Evolutionary conservation across 30 jellyfish, hydroid and myxozoan species (phyloP), one percentile per base, ranked within the genome.

Genomic region (Aurelia aurita complex sp. Pacific): DNA sequence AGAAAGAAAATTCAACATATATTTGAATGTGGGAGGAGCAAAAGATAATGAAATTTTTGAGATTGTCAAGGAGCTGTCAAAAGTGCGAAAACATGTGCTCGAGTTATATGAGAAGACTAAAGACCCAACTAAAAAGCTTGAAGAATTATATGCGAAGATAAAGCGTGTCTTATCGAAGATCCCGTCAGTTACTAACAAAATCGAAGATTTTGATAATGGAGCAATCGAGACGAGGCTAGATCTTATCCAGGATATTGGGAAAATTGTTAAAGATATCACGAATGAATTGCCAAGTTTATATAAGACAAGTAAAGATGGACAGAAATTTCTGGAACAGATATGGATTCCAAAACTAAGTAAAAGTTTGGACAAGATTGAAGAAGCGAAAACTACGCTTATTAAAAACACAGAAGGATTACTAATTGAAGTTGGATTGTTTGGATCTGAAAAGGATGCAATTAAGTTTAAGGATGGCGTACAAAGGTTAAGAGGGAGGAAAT

Each of bases 161-260:
- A 72, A 79, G 15, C 19, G 42, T 42, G 70, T 76, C 5, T 59
- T 75, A 29, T 50, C 85, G 17, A 29, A 35, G 59, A 71, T 87
- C 42, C 90, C 88, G 9, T 59, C 81, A 15, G 52, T 59, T 1
- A 55, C 87, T 9, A 51, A 55, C 43, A 36, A 61, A 33, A 40
- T 68, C 13, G 82, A 59, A 16, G 84, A 55, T 42, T 17, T 78
- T 19, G 23, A 64, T 17, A 73, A 85, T 54, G 97, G 97, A 1
- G 61, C 97, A 1, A 63, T 91, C 34, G 76, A 85, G 61, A 68
- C 64, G 59, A 11, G 89, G 77, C 74, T 83, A 15, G 82, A 71
- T 29, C 52, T 64, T 17, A 34, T 77, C 9, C 34, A 78, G 35
- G 69, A 71, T 13, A 43, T 64, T 8, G 90, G 82, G 11, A 43